Evolutionary conservation across 2,888 invertebrate genomes (phyloP), one percentile per base, ranked within the genome.

Genomic region (Chrysomela aeneicollis): DNA sequence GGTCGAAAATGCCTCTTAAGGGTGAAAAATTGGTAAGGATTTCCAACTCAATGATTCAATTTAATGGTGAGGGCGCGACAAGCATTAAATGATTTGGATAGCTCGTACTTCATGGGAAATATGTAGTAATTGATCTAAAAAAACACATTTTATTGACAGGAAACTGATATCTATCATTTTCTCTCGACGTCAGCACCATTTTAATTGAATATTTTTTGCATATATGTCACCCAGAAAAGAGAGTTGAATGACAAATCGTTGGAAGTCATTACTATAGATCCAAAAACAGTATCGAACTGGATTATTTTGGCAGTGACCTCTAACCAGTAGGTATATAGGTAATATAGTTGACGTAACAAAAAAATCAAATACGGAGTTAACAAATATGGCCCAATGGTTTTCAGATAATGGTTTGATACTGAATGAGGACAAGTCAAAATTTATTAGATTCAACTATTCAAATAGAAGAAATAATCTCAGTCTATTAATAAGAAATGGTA

Each of bases 131-230:
- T 32, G 49, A 30, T 51, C 26, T 52, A 30, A 63, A 42, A 63
- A 63, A 32, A 46, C 37, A 46, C 52, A 49, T 50, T 63, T 53
- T 49, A 22, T 21, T 37, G 26, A 42, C 37, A n/a, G 22, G 15
- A 55, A n/a, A 1, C 5, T 9, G 18, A 22, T 22, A 22, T 55
- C 6, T 9, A 6, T 21, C 15, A 42, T 15, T 4, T 8, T 26
- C 4, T 17, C 15, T 32, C 17, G n/a, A 3, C 5, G 15, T 53
- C 21, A 18, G 18, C 53, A 32, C 21, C 19, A 61, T 62, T 72
- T 73, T 74, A 75, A 75, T 77, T 75, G 77, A 77, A 77, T 76
- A 77, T 53, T 53, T 5, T 53, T 35, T n/a, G 15, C 53, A n/a
- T n/a, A 53, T 35, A 35, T 35, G 35, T 35, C n/a, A 15, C 35